Base-by-base conservation (phyloP, 1,140 invertebrate genomes). In the Aphelenchoides fujianensis region DNA sequence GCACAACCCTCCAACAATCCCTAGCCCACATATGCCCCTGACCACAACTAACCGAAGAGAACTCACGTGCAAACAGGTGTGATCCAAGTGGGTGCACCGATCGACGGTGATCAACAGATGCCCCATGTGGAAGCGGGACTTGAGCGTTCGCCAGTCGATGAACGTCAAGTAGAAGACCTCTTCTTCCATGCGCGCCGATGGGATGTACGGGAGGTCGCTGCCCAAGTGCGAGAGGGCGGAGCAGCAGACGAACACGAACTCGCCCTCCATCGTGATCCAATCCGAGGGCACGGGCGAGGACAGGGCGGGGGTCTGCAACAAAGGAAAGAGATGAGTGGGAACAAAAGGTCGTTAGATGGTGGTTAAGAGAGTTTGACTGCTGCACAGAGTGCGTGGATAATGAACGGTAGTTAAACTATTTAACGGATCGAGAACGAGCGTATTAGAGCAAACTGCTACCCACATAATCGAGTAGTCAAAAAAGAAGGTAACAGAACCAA, bases 161-260 rank as follows among this genome's bases (percentile, higher is more conserved):
- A 80, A 61, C 19, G 70, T 81, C 12, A 80, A 48, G 41, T 68
- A 80, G 30, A 80, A 62, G 28, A 80, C 35, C 59, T 79, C 54
- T 27, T 80, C 73, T 36, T 83, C 77, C 1, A 80, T 16, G 27
- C 66, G 37, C 7, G 78, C 62, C 23, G 74, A 74, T 5, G 79
- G 79, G 27, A 78, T 48, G 57, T 78, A 80, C 5, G 79, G 79
- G 16, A 80, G 68, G 59, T 80, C 79, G 53, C 53, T 66, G 19
- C 76, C 78, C 27, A 79, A 37, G 59, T 79, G 78, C 5, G 78
- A 79, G 9, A 83, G 32, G 23, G 81, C 34, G 34, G 73, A 70
- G 27, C 80, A 63, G 30, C 54, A 59, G 28, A 80, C 81, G 37
- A 78, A 76, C 37, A 35, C 74, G 55, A 71, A 74, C 23, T 74